A percentile compares a stretch with the other conserved stretches of the same genome.
These are phyloP conservation scores for Sibirionetta formosa DNA, from an alignment of 2,797 vertebrate species.

Conservation along the genomic window DNA sequence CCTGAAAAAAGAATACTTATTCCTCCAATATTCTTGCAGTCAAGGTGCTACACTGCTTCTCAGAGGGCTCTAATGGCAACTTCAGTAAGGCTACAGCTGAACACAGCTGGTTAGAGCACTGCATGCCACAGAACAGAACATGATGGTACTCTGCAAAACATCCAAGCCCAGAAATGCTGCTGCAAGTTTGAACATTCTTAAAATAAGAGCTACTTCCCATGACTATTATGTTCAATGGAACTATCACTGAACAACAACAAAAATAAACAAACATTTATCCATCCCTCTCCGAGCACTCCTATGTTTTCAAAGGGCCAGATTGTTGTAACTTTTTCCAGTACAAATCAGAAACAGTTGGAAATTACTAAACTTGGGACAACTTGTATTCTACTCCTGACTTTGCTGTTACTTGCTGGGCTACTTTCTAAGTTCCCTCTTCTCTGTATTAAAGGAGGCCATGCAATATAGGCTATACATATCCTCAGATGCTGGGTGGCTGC, in stretches of 20 bases:
- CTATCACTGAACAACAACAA: background rate
- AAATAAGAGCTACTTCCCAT: background rate
- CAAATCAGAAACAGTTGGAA: background rate
- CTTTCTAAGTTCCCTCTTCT: background rate
- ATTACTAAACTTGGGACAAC: background rate
- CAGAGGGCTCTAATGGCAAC: rapidly evolving
- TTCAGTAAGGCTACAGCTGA: background rate
- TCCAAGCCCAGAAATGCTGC: background rate
- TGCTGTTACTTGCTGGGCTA: background rate
- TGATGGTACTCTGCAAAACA: background rate
- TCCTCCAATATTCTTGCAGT: rapidly evolving
- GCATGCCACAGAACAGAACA: rapidly evolving
- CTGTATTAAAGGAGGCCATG: background rate
- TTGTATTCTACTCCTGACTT: background rate
- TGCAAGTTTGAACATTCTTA: background rate
- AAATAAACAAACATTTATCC: background rate
- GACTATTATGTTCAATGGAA: rapidly evolving
- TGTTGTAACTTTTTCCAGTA: background rate
- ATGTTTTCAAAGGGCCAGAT: background rate
- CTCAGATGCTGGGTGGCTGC: background rate
- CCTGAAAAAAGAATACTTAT: background rate
- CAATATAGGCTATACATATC: background rate
- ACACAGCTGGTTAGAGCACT: background rate
- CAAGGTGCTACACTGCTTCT: background rate
- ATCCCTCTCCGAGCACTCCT: background rate